Percentiles rank a stretch among this genome's conserved stretches.
Evolutionary conservation across 2,113 vertebrate species (phyloP).

Genomic region (Odobenus rosmarus): DNA sequence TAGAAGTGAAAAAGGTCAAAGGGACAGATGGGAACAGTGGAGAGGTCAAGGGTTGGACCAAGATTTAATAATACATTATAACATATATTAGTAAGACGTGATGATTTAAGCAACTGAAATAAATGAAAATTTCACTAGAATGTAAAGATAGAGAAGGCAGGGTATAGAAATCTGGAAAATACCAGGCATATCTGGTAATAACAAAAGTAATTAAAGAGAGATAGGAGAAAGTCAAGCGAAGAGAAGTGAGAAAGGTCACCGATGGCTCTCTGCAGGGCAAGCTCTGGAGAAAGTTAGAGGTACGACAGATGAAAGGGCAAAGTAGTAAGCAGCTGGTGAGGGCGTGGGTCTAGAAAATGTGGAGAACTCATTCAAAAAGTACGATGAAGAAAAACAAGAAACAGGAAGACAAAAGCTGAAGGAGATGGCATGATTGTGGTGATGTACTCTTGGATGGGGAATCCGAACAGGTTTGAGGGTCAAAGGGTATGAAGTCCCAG

Average conservation of each 20-base stretch:
- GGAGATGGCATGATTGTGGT: not conserved
- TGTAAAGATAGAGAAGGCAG: not conserved
- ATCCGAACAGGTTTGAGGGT: not conserved
- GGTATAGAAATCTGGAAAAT: constrained; percentile 28
- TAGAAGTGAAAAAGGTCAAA: not conserved
- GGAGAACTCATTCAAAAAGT: constrained; percentile 1
- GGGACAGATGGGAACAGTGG: not conserved
- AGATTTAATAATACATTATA: constrained; percentile 14
- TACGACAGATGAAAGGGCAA: not conserved
- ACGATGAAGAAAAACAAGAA: not conserved
- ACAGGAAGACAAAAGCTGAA: constrained; percentile 16
- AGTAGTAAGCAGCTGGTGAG: not conserved
- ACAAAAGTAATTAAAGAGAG: constrained; percentile 17
- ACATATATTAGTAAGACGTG: not conserved
- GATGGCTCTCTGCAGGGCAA: not conserved
- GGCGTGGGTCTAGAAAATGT: not conserved
- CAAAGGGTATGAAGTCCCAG: not conserved
- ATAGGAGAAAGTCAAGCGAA: constrained; percentile 19
- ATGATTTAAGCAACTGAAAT: constrained; percentile 14
- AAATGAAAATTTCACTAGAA: constrained; percentile 41
- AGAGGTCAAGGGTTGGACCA: not conserved
- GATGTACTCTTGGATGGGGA: not conserved
- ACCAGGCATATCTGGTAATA: not conserved
- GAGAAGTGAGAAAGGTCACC: not conserved
- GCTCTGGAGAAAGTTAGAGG: not conserved